Evolutionary conservation across 1,140 invertebrate genomes (phyloP).

Genomic region (Pogonognathellus flavescens): DNA sequence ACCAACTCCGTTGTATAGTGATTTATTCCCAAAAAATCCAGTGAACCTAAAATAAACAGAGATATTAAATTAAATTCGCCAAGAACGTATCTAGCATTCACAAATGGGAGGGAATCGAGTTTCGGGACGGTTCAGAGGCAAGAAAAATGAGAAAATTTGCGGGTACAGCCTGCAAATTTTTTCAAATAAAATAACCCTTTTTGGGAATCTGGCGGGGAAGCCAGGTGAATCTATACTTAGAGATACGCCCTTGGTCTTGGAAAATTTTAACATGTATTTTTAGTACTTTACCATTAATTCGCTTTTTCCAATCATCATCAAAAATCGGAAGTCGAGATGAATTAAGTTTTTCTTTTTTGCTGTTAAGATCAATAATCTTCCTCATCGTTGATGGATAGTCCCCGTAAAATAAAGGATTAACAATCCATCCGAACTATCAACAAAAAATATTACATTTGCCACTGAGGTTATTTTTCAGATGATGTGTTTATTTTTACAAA

Average conservation of each 20-base stretch:
- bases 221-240: too few relatives aligned
- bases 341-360: slow-evolving; percentile 50
- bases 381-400: slow-evolving; percentile 69
- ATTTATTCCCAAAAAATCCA: slow-evolving; percentile 54
- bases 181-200: too few relatives aligned
- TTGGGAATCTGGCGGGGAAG: too few relatives aligned
- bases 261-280: too few relatives aligned
- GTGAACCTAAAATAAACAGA: slow-evolving; percentile 68
- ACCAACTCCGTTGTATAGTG: slow-evolving; percentile 51
- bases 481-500: background rate
- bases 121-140: too few relatives aligned
- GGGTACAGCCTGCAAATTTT: background rate
- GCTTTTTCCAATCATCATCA: slow-evolving; percentile 49
- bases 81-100: background rate
- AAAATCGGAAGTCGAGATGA: slow-evolving; percentile 58
- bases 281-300: slow-evolving; percentile 60
- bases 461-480: background rate
- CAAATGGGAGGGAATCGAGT: too few relatives aligned
- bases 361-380: slow-evolving; percentile 58
- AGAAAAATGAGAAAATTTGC: too few relatives aligned
- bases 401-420: slow-evolving; percentile 58
- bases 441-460: background rate
- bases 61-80: background rate
- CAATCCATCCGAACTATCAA: slow-evolving; percentile 53
- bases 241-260: too few relatives aligned